Evolutionary conservation across 2,888 invertebrate species (phyloP).

Genomic region (Cosmia trapezina): DNA sequence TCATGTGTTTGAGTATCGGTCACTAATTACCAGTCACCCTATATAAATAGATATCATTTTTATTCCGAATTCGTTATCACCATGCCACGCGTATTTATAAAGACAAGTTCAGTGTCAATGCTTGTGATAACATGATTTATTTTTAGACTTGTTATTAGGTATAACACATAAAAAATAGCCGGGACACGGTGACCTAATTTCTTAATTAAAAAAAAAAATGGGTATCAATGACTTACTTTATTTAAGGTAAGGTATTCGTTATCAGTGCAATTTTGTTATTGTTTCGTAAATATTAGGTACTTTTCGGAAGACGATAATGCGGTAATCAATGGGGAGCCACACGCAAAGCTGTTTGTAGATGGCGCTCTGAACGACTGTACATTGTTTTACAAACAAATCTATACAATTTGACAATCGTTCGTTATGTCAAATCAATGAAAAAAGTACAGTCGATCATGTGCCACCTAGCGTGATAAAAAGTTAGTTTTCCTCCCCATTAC

Average conservation of each 20-base stretch:
- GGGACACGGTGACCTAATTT: constrained; percentile 10
- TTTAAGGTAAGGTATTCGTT: too few relatives aligned
- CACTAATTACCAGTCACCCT: too few relatives aligned
- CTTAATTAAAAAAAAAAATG: not conserved
- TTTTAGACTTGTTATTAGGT: not conserved
- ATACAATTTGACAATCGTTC: too few relatives aligned
- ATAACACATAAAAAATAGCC: not conserved
- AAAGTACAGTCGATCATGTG: too few relatives aligned
- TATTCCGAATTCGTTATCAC: constrained; percentile 6
- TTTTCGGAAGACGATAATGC: constrained; percentile 17
- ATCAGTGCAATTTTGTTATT: not conserved
- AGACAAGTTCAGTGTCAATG: constrained; percentile 33
- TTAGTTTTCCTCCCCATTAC: too few relatives aligned
- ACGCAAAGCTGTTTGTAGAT: too few relatives aligned
- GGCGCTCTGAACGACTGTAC: too few relatives aligned
- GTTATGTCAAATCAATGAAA: too few relatives aligned
- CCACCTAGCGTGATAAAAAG: too few relatives aligned
- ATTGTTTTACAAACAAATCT: too few relatives aligned
- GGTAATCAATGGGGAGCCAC: constrained; percentile 31
- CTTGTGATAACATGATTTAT: not conserved
- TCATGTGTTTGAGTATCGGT: too few relatives aligned
- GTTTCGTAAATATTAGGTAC: constrained; percentile 11
- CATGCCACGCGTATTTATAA: not conserved
- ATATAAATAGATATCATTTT: not conserved
- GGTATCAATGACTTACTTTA: not conserved